Evolutionary conservation across 2,113 vertebrate species (phyloP).

Genomic region (Muntiacus reevesi): DNA sequence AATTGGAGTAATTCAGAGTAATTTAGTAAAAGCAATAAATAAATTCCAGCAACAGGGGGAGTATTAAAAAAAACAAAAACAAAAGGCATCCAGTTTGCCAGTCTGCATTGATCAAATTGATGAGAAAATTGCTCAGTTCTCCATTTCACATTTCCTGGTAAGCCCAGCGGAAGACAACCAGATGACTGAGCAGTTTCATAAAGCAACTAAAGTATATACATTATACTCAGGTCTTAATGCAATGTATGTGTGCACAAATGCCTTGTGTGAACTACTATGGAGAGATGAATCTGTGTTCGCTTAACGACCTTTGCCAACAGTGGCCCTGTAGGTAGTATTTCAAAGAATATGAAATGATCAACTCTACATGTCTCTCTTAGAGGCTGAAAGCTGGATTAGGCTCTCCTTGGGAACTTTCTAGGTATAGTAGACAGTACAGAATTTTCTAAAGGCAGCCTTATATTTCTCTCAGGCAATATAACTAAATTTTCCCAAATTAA

Average conservation of each 20-base stretch:
- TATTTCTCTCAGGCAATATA: background rate
- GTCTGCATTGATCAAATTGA: conserved; percentile 53
- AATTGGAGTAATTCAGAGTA: conserved; percentile 51
- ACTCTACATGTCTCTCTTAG: background rate
- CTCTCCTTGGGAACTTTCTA: background rate
- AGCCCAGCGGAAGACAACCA: conserved; percentile 50
- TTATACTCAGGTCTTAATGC: background rate
- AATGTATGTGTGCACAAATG: background rate
- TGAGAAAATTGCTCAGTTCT: conserved; percentile 61
- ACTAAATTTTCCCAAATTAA: conserved; percentile 7
- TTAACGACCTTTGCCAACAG: background rate
- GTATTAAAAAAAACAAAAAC: background rate
- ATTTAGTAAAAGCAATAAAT: conserved; percentile 56
- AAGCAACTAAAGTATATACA: conserved; percentile 13
- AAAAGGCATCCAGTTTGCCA: conserved; percentile 1
- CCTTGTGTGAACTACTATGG: background rate
- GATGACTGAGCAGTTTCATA: conserved; percentile 37
- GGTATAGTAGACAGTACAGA: background rate
- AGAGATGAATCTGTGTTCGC: background rate
- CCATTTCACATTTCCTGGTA: conserved; percentile 58
- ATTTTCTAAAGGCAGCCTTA: background rate
- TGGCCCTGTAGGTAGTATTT: background rate
- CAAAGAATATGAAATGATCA: background rate
- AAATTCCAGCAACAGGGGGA: background rate
- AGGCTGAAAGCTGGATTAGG: background rate